These are phyloP conservation scores for Amphimedon queenslandica DNA, from an alignment of 37 sponge, comb jelly and placozoan species.

Conservation along the genomic window DNA sequence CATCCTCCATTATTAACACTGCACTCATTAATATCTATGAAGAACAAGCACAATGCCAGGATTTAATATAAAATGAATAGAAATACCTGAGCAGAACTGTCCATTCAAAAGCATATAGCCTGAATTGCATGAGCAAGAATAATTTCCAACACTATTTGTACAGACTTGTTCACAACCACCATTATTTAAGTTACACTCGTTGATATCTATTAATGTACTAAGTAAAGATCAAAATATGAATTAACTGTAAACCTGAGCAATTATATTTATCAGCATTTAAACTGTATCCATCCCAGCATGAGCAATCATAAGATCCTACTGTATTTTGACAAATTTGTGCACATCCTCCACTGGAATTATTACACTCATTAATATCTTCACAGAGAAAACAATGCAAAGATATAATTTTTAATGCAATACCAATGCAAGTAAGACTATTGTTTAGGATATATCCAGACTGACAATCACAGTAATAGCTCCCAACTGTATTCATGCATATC, in stretches of 20 bases:
- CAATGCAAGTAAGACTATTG: too few species aligned
- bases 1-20: too few species aligned
- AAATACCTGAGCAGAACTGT: too few species aligned
- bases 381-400: too few species aligned
- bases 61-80: too few species aligned
- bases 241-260: neutral
- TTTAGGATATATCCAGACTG: neutral
- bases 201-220: slow-evolving; percentile 19
- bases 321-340: slow-evolving; percentile 40
- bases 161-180: neutral
- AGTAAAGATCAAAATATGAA: slow-evolving; percentile 9
- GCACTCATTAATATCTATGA: too few species aligned
- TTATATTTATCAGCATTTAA: neutral
- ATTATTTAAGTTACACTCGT: neutral
- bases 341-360: slow-evolving; percentile 6
- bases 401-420: too few species aligned
- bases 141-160: slow-evolving; percentile 32
- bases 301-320: slow-evolving; percentile 15
- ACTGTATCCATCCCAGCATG: neutral
- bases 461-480: neutral
- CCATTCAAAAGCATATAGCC: neutral
- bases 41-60: too few species aligned
- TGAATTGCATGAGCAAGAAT: slow-evolving; percentile 8
- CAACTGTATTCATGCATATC: neutral
- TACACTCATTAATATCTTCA: slow-evolving; percentile 62